Evolutionary conservation across 2,888 invertebrate genomes (phyloP).

Genomic region (Capitulum mitella): DNA sequence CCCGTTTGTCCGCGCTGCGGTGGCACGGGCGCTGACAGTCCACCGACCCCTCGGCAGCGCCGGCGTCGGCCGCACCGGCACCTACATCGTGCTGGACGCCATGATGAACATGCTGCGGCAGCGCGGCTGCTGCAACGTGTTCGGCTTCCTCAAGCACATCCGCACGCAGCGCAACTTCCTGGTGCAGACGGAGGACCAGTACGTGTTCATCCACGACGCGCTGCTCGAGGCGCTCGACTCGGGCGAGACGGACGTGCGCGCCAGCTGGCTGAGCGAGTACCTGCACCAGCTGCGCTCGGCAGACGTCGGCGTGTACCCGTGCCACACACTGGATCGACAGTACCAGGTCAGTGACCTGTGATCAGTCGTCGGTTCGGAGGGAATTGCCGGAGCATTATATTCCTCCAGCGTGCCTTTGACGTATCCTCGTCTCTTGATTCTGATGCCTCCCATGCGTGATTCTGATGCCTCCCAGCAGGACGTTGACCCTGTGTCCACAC

Average conservation of each 20-base stretch:
- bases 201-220: conserved; percentile 96
- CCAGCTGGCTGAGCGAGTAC: conserved; percentile 48
- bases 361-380: too few relatives aligned
- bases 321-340: conserved; percentile 57
- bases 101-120: conserved; percentile 85
- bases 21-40: too few relatives aligned
- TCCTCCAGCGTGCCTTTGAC: too few relatives aligned
- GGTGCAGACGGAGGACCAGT: conserved; percentile 98
- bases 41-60: too few relatives aligned
- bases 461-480: too few relatives aligned
- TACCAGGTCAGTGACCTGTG: conserved; percentile 42
- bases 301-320: conserved; percentile 36
- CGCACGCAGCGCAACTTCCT: conserved; percentile 90
- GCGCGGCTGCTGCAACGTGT: conserved; percentile 78
- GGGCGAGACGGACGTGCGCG: conserved; percentile 69
- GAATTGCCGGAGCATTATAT: too few relatives aligned
- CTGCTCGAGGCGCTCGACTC: conserved; percentile 85
- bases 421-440: too few relatives aligned
- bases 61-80: conserved; percentile 91
- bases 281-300: conserved; percentile 42
- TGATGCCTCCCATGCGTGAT: too few relatives aligned
- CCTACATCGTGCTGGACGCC: conserved; percentile 91
- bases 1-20: neutral
- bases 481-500: too few relatives aligned
- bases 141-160: conserved; percentile 89